phyloP scores from a whole-genome alignment of 2,113 vertebrate genomes.

The Gallinago jamesoni region DNA sequence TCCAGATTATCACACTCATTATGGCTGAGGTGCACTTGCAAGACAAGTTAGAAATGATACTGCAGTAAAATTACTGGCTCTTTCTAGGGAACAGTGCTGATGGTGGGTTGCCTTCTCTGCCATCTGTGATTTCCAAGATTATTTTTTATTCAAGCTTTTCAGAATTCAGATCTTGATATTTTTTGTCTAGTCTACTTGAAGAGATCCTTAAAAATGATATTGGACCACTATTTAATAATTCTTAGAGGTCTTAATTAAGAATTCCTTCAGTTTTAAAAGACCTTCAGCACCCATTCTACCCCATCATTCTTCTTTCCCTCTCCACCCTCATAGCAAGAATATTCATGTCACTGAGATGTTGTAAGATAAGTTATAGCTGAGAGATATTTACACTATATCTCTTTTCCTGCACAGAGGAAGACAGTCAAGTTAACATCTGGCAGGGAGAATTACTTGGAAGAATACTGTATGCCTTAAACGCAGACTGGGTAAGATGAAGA shows the following conservation, averaged over 20 bases:
- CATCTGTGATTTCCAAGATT: neutral
- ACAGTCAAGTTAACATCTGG: neutral
- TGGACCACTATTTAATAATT: neutral
- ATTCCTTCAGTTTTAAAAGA: neutral
- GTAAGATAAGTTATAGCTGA: neutral
- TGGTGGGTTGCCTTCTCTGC: neutral
- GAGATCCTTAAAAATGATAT: neutral
- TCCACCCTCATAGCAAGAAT: neutral
- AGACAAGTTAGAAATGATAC: neutral
- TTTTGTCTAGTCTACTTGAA: neutral
- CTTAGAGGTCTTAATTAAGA: neutral
- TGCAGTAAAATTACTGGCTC: neutral
- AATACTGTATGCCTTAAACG: neutral
- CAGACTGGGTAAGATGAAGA: neutral
- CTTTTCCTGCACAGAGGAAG: neutral
- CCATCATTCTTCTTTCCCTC: neutral
- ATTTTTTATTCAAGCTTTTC: neutral
- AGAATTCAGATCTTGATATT: neutral
- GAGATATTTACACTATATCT: neutral
- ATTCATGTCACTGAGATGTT: neutral
- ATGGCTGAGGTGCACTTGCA: neutral
- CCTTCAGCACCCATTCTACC: neutral
- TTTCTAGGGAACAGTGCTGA: neutral
- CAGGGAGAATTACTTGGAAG: neutral
- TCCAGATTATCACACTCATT: neutral